Percentiles rank a stretch among this genome's conserved stretches.
Evolutionary conservation across 2,797 vertebrate genomes (phyloP).

Genomic region (Phaenicophaeus curvirostris): DNA sequence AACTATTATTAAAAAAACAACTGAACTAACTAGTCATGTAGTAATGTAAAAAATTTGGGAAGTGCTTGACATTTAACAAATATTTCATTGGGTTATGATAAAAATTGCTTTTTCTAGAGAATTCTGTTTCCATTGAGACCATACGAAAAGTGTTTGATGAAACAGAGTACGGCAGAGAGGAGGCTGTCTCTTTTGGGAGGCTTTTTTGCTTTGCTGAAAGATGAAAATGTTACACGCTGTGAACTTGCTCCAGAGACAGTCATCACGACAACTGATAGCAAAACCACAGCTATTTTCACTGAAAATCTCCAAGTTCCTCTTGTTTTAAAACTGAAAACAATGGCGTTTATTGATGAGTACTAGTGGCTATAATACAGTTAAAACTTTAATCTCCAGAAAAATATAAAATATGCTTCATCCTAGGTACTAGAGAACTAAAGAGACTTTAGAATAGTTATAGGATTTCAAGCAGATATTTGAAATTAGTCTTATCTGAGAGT

Average conservation of each 20-base stretch:
- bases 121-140: background rate
- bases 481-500: background rate
- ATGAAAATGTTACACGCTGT: background rate
- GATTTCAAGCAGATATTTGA: background rate
- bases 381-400: background rate
- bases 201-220: background rate
- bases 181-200: background rate
- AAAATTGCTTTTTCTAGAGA: background rate
- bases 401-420: background rate
- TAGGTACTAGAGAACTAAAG: background rate
- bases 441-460: background rate
- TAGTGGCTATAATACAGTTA: background rate
- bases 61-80: background rate
- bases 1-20: background rate
- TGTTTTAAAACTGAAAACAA: background rate
- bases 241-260: background rate
- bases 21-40: background rate
- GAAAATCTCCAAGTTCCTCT: background rate
- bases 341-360: background rate
- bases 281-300: background rate
- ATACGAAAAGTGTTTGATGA: background rate
- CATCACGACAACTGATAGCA: background rate
- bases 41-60: background rate
- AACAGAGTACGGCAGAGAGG: background rate
- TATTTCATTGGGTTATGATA: background rate